Base-by-base conservation (phyloP, 2,888 invertebrate species). In the Latrodectus elegans region DNA sequence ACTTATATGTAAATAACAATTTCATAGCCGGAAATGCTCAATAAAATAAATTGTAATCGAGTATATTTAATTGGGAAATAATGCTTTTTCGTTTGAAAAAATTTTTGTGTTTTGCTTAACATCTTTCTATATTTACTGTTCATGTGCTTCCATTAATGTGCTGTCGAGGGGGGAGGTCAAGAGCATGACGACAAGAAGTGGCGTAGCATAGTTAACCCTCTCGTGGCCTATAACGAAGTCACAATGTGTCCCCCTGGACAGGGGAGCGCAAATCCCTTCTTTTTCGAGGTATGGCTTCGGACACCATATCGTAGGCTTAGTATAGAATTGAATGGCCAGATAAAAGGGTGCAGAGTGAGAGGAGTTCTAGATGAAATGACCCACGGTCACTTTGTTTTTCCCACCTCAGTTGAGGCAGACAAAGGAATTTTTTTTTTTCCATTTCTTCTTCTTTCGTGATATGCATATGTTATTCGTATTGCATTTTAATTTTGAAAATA, bases 271-370 rank as follows among this genome's bases (percentile, higher is more conserved):
- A 81, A 86, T 86, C 86, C 84, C 80, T 71, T 55, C 52, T 53
- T 79, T 73, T 79, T 72, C 81, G 38, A 67, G 72, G 64, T 81
- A 81, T 81, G 65, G 81, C 71, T 74, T 75, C 76, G 81, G 76
- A 86, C 81, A 80, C 81, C 80, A 64, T 86, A 76, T 81, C 79
- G 76, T 11, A 67, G 81, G 86, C 81, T 86, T 86, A 86, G 55
- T 52, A n/a, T 60, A 72, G 77, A 81, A 86, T 81, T 71, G 81
- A 86, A 81, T 81, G 81, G 86, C 51, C 76, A 68, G 81, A 86
- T 86, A 81, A 86, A 76, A 81, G 81, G 86, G 86, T 86, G 73
- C 51, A 55, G 22, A 49, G 53, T 71, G 76, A 71, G 86, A 60
- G 72, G 70, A 75, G 70, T 53, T 73, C 79, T 49, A 79, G 51